A percentile compares a stretch with the other conserved stretches of the same genome.
These are phyloP conservation scores for Drosophila arizonae DNA, from an alignment of 1,140 invertebrate genomes.

Conservation along the genomic window DNA sequence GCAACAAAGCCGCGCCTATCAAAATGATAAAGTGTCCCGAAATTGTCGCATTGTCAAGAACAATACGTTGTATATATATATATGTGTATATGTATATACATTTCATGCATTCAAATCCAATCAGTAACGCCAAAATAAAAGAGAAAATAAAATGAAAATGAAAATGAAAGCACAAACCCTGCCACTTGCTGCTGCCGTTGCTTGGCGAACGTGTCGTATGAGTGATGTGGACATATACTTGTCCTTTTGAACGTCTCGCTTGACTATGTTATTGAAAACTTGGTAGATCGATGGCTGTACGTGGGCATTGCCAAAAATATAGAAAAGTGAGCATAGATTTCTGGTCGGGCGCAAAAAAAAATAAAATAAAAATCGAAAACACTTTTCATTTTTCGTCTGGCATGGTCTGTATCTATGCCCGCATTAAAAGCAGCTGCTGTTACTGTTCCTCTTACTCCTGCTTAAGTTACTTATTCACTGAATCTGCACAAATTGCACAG, in stretches of 20 bases:
- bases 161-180: constrained; percentile 18
- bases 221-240: constrained; percentile 32
- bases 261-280: constrained; percentile 19
- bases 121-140: constrained; percentile 36
- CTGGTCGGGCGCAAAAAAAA: background rate
- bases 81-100: constrained; percentile 1
- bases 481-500: constrained; percentile 21
- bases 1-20: constrained; percentile 22
- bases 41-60: constrained; percentile 6
- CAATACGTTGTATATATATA: constrained; percentile 4
- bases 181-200: constrained; percentile 7
- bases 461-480: background rate
- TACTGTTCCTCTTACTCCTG: background rate
- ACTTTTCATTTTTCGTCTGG: constrained; percentile 1
- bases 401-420: background rate
- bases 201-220: constrained; percentile 43
- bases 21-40: constrained; percentile 26
- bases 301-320: background rate
- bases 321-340: background rate
- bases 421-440: constrained; percentile 3
- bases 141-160: constrained; percentile 8
- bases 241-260: constrained; percentile 11
- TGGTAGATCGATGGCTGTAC: background rate
- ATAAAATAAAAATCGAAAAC: background rate
- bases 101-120: constrained; percentile 51